Evolutionary conservation across 2,797 vertebrate species (phyloP), one percentile per base, ranked within the genome.

Genomic region (Phalloptychus januarius): DNA sequence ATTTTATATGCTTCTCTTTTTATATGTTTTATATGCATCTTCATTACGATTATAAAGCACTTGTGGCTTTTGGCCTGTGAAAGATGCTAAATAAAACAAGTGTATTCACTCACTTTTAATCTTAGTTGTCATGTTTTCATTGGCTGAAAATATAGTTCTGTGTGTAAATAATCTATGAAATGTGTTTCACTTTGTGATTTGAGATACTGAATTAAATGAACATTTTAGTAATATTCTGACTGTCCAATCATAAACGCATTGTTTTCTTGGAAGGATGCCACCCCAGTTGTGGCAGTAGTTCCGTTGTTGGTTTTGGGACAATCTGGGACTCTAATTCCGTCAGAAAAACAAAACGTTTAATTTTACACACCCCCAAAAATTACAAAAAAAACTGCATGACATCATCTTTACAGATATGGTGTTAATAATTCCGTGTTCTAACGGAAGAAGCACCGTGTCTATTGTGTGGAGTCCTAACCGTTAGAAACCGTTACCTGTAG

Each of bases 401-500:
- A 28, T 44, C 23, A 45, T 71, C 33, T 42, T 42, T 42, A 23
- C 16, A 15, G 31, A 74, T 31, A 15, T 18, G 20, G 20, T 1
- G 36, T 28, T 23, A 20, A 45, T 0, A 56, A 6, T 54, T 50
- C 15, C 33, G 10, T 65, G 20, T 65, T 1, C 0, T 31, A 38
- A 7, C n/a, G 20, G 44, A 44, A 45, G 11, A 50, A 25, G 38
- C 16, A 25, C 25, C 1, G 44, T 11, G 70, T 46, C 44, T 13
- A 28, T 28, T 13, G 56, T 54, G 73, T 23, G 40, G 42, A 42
- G 61, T 46, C 48, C 15, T n/a, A 23, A 4, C 75, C 74, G 40
- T 71, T 28, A 33, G 77, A 63, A n/a, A 71, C 36, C 44, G 82
- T 77, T 85, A 94, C 92, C 96, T 96, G 93, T 96, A 96, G 78